Percentiles rank a stretch among this genome's conserved stretches.
Conservation (phyloP, 2,888 invertebrate species). For the Leptinotarsa peninsularis region DNA sequence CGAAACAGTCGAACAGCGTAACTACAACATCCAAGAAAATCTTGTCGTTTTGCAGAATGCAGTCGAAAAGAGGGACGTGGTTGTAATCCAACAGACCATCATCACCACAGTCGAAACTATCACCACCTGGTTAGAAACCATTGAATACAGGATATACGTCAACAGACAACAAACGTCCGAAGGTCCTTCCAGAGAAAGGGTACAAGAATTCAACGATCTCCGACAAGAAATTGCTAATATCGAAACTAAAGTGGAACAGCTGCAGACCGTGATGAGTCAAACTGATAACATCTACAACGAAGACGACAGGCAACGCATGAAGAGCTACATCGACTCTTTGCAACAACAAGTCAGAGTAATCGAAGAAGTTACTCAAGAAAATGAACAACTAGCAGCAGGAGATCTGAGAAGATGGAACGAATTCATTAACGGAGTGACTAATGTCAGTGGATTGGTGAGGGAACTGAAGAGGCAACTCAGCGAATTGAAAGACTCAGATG, state of each 20-base stretch:
- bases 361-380: slow-evolving; percentile 74
- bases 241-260: slow-evolving; percentile 74
- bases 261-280: slow-evolving; percentile 71
- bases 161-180: slow-evolving; percentile 71
- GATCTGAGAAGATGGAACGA: slow-evolving; percentile 78
- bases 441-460: slow-evolving; percentile 69
- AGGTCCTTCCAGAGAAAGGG: slow-evolving; percentile 72
- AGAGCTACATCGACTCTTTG: slow-evolving; percentile 71
- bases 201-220: slow-evolving; percentile 73
- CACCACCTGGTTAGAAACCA: slow-evolving; percentile 86
- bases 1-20: slow-evolving; percentile 69
- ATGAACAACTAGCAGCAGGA: slow-evolving; percentile 70
- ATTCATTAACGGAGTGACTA: slow-evolving; percentile 75
- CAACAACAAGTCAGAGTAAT: slow-evolving; percentile 79
- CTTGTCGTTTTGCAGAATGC: slow-evolving; percentile 72
- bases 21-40: slow-evolving; percentile 73
- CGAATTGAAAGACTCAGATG: slow-evolving; percentile 72
- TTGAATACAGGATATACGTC: slow-evolving; percentile 81
- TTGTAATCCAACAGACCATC: slow-evolving; percentile 76
- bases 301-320: slow-evolving; percentile 67
- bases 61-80: slow-evolving; percentile 70
- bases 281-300: slow-evolving; percentile 67
- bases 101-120: slow-evolving; percentile 84
- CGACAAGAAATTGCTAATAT: slow-evolving; percentile 76
- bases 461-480: slow-evolving; percentile 70